Base-by-base conservation (phyloP, 2,113 vertebrate genomes). In the Eptatretus burgeri region DNA sequence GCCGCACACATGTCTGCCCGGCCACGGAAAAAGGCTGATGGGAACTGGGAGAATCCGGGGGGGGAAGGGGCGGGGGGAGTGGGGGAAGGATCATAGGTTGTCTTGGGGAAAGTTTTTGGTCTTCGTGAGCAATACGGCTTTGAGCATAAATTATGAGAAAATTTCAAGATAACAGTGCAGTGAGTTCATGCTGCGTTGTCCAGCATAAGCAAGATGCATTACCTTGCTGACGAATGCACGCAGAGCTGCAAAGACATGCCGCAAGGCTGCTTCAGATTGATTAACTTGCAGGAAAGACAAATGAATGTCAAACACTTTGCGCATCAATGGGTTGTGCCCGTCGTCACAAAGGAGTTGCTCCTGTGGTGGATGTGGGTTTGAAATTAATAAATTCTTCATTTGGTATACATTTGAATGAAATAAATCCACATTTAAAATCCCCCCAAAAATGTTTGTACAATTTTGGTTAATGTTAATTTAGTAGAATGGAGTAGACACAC, bases 211-310 rank as follows among this genome's bases (percentile, higher is more conserved):
- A 11, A 11, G 9, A 12, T 10, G 53, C 53, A 19, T 69, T 67
- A 93, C 91, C 81, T 98, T 98, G 73, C 81, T 94, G 73, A 98
- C 93, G 66, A 98, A 78, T 19, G 82, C 80, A 51, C 85, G 80
- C 69, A 98, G 76, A 51, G 88, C 84, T 14, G 77, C 80, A 75
- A 98, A 94, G 70, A 98, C 87, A 66, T 83, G 82, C 73, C 86
- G 93, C 68, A 98, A 74, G 66, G 91, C 82, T 0, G 74, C 87
- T 73, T 98, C 91, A 51, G 91, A 95, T 66, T 98, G 91, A 72
- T 93, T 85, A 71, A 96, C 95, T 67, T 82, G 80, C 67, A 98
- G 80, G 70, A 95, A 95, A 72, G 86, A 93, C 63, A 98, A 77
- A 67, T 88, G 85, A 41, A 98, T 89, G 9, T 88, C 82, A 70